Conservation (phyloP, 2,113 vertebrate genomes). For the Clupea harengus region DNA sequence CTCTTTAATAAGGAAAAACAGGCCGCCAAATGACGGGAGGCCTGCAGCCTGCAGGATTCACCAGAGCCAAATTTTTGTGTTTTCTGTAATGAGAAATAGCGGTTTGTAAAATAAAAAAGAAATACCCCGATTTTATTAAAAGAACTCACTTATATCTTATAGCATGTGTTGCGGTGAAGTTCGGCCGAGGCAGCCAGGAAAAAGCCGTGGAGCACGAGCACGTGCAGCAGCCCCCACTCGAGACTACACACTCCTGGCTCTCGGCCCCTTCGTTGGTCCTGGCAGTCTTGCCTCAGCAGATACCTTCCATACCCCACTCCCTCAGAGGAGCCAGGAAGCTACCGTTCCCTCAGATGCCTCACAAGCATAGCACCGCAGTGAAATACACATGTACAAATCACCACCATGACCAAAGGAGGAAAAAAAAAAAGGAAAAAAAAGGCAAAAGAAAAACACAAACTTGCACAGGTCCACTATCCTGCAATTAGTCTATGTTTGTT, state of each 20-base stretch:
- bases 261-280: constrained; percentile 11
- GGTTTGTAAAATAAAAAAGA: constrained; percentile 65
- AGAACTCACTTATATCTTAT: constrained; percentile 75
- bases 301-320: constrained; percentile 13
- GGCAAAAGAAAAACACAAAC: constrained; percentile 7
- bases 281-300: constrained; percentile 35
- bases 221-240: constrained; percentile 61
- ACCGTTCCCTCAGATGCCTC: background rate
- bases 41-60: background rate
- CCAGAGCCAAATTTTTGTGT: constrained; percentile 57
- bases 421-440: background rate
- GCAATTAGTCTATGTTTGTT: constrained; percentile 12
- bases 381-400: constrained; percentile 18
- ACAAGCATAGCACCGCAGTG: background rate
- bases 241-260: constrained; percentile 47
- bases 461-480: constrained; percentile 12
- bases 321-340: constrained; percentile 1
- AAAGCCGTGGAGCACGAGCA: constrained; percentile 64
- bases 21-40: background rate
- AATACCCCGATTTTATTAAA: constrained; percentile 71
- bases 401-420: background rate
- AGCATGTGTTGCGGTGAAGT: constrained; percentile 74
- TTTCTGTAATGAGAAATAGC: constrained; percentile 67
- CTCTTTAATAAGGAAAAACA: background rate
- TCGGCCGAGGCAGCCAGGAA: constrained; percentile 66